Base-by-base conservation (phyloP, 53 echinoderm and acorn worm genomes). In the Paracentrotus lividus region DNA sequence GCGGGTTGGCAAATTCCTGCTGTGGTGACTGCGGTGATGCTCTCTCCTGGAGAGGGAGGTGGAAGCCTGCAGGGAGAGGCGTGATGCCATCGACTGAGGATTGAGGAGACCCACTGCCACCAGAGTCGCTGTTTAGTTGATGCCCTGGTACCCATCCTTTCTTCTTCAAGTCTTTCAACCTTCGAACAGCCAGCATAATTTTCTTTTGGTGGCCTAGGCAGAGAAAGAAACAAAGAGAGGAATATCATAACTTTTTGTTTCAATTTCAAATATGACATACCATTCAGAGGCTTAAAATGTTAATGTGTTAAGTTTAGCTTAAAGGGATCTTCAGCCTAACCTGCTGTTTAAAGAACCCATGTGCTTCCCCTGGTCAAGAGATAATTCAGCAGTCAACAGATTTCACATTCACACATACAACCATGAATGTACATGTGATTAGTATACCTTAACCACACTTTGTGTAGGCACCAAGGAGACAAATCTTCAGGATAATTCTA, bases 171-270 rank as follows among this genome's bases (percentile, higher is more conserved):
- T 99, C 96, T 45, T 93, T 94, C 69, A 99, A 94, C 49, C 97
- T 96, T 61, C 92, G 96, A 66, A 99, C 96, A n/a, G 96, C 99
- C 10, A 99, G 89, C 42, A 90, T 95, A 42, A 99, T 92, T 56
- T 99, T 99, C 96, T 99, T 99, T 85, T 99, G 97, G 88, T 99
- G 97, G 93, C 99, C 98, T 98, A 93, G 14, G 51, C n/a, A 65
- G 21, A 42, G 16, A 42, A 34, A 18, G 31, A 67, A 43, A 52
- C 1, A 43, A 7, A 15, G 23, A 89, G n/a, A 89, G 44, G 56
- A 89, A 89, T 89, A 56, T 44, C 0, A 23, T 72, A 18, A 72
- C 61, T 40, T 72, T 72, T 26, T 57, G 57, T 57, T 15, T n/a
- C n/a, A n/a, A n/a, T n/a, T n/a, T n/a, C n/a, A n/a, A n/a, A n/a